Conservation (phyloP, 2,888 invertebrate genomes). For the Candidula unifasciata region DNA sequence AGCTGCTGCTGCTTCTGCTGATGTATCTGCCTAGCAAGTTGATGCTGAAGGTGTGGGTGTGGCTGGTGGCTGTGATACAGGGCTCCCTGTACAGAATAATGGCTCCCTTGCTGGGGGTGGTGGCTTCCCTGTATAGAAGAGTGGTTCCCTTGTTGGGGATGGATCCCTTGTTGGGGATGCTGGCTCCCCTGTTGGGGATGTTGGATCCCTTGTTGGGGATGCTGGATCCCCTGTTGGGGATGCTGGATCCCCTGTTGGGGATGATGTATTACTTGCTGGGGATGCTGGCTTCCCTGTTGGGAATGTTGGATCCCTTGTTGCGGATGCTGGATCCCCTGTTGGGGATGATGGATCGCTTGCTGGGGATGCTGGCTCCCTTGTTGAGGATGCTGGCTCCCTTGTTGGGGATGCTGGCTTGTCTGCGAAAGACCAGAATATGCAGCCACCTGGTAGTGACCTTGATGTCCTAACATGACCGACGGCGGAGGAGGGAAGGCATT, state of each 20-base stretch:
- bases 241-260: constrained; percentile 3
- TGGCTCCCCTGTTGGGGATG: neutral
- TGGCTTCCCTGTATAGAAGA: constrained; percentile 34
- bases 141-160: constrained; percentile 35
- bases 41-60: constrained; percentile 39
- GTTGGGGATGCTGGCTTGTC: neutral
- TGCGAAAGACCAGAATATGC: neutral
- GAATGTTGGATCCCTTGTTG: neutral
- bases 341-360: constrained; percentile 24
- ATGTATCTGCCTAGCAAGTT: constrained; percentile 2
- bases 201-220: constrained; percentile 34
- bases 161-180: neutral
- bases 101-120: constrained; percentile 13
- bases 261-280: neutral
- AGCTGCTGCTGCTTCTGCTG: constrained; percentile 36
- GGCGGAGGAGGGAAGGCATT: constrained; percentile 28
- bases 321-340: neutral
- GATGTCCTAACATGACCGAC: constrained; percentile 4
- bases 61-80: constrained; percentile 31
- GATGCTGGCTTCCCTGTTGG: constrained; percentile 8
- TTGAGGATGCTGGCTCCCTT: neutral
- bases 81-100: neutral
- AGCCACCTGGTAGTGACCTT: neutral
- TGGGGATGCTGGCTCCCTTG: constrained; percentile 10
- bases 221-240: constrained; percentile 36